Percentiles rank a stretch among this genome's conserved stretches.
Evolutionary conservation across 2,113 vertebrate genomes (phyloP).

Genomic region (Tetrax tetrax): DNA sequence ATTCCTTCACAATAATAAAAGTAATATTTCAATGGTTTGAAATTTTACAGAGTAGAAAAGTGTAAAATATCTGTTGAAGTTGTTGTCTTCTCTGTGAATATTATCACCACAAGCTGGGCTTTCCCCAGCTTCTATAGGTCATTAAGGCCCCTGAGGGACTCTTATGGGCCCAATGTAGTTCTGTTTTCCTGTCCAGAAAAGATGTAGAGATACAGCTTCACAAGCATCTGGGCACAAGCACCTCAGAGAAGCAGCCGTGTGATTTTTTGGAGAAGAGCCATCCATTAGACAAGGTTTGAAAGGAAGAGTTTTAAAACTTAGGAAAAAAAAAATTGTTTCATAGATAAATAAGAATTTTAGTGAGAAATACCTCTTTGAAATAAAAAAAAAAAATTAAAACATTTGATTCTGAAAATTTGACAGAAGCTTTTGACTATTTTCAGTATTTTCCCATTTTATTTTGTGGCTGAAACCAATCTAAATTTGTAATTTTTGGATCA

Average conservation of each 20-base stretch:
- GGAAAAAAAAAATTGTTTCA: background rate
- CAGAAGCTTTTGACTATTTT: background rate
- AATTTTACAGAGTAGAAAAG: background rate
- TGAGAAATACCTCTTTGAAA: background rate
- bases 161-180: rapidly evolving
- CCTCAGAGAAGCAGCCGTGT: background rate
- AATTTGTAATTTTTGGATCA: background rate
- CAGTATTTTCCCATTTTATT: background rate
- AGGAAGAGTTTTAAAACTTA: background rate
- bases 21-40: background rate
- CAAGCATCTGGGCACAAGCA: background rate
- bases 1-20: background rate
- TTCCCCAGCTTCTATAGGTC: background rate
- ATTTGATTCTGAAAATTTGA: background rate
- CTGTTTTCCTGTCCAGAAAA: background rate
- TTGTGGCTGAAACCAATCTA: background rate
- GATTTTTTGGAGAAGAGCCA: background rate
- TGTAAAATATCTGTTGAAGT: background rate
- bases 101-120: background rate
- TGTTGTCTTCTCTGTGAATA: background rate
- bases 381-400: background rate
- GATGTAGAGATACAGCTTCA: background rate
- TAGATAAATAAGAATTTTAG: background rate
- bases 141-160: background rate
- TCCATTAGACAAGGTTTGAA: background rate